Base-by-base conservation (phyloP, 1,140 invertebrate genomes). In the Whitmania pigra region DNA sequence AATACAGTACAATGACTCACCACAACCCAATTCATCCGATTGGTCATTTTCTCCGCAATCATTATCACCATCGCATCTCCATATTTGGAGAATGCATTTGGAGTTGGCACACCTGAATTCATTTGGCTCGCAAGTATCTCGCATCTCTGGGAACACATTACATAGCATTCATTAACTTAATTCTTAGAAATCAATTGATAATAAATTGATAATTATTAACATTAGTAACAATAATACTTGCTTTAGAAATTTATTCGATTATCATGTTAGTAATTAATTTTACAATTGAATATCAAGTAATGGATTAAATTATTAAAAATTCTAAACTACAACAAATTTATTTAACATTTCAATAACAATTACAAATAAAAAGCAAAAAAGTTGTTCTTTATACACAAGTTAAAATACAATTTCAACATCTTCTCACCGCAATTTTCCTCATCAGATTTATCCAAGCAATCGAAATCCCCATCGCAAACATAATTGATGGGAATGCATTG, bases 401-500 rank as follows among this genome's bases (percentile, higher is more conserved):
- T 49, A 49, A 3, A 49, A 17, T 49, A 1, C 2, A 17, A 49
- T 49, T 49, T 17, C 67, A 27, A 53, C 40, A 5, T 25, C 31
- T 25, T 43, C 31, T 25, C 27, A 72, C 71, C 43, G 54, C 73
- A 74, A 53, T 88, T 86, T 1, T 89, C 88, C 81, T 97, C 94
- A 80, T 97, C 94, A 22, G 92, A 92, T 0, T 92, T 93, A 80
- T 96, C 92, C 0, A 93, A 89, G 82, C 93, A 96, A 79, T 96
- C 93, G 0, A 90, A 89, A 80, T 95, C 93, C 0, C 92, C 92
- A 80, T 97, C 93, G 80, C 94, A 97, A 0, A 94, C 81, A 92
- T 92, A 96, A 79, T 92, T 91, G 73, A 87, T 88, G 0, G 92
- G 91, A 72, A 97, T 96, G 80, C 94, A 97, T 25, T 76, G 71